Evolutionary conservation across 2,113 vertebrate species (phyloP), one percentile per base, ranked within the genome.

Genomic region (Callithrix jacchus): DNA sequence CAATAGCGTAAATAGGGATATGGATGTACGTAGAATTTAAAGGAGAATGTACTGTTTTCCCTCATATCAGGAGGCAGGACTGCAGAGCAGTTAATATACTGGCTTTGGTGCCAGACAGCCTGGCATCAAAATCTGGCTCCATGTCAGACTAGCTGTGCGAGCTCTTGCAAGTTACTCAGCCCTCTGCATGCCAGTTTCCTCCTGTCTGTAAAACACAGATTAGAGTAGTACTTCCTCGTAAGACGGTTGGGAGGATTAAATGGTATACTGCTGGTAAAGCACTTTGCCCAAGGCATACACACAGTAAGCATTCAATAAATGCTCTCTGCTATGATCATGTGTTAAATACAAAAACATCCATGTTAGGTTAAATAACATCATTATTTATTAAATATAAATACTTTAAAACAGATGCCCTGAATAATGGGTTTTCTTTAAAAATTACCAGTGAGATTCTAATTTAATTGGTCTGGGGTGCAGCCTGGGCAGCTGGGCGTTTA

Each of bases 91-190:
- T 81, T 73, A 77, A 95, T 87, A 58, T n/a, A 68, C 27, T 37
- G 88, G 91, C 90, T 35, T 74, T 71, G 56, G 92, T 81, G 93
- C 76, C 92, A 97, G 89, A 91, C 73, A 94, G 74, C 89, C 73
- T 95, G 96, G 64, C 79, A 66, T 87, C 49, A 25, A 68, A 91
- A 64, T 70, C 68, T 70, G 87, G 49, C 74, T 84, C 70, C n/a
- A 10, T 37, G 54, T 85, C 94, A 93, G 68, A 42, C 77, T 71
- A 30, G 82, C 74, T 90, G 40, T 45, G 49, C 7, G 79, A 92
- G 64, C 80, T 93, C 74, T 86, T 86, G 47, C 49, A 68, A 77
- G 64, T 92, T 73, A 42, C 56, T 80, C 27, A 35, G 21, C 32
- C n/a, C 66, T 74, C 42, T 58, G 66, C 35, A 23, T 56, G 68